A percentile compares a stretch with the other conserved stretches of the same genome.
Conservation (phyloP, 2,113 vertebrate species). For the Oryzias woworae region DNA sequence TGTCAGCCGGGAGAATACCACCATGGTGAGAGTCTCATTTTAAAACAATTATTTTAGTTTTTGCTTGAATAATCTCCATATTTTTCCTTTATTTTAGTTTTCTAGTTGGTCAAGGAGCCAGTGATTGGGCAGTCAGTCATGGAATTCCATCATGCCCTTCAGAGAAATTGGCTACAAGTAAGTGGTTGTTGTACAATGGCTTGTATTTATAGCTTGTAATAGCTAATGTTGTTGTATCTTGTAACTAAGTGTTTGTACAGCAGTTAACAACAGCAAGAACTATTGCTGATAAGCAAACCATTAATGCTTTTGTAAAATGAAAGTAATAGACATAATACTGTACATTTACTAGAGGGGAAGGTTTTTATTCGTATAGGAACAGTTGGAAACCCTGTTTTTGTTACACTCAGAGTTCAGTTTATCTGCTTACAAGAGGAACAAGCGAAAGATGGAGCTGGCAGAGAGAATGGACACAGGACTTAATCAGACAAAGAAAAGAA, state of each 20-base stretch:
- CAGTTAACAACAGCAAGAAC: too few relatives aligned
- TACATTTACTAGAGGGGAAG: background rate
- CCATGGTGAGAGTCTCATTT: slow-evolving; percentile 87
- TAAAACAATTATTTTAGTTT: slow-evolving; percentile 4
- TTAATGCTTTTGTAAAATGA: background rate
- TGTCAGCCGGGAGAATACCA: slow-evolving; percentile 97
- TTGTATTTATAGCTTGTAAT: too few relatives aligned
- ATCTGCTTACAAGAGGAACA: slow-evolving; percentile 98
- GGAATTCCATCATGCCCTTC: slow-evolving; percentile 93
- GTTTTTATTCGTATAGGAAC: background rate
- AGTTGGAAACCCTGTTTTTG: background rate
- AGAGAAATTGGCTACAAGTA: slow-evolving; percentile 97
- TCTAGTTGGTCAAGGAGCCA: slow-evolving; percentile 96
- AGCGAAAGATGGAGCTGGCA: slow-evolving; percentile 96
- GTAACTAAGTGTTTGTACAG: too few relatives aligned
- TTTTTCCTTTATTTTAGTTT: slow-evolving; percentile 79
- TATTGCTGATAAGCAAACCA: too few relatives aligned
- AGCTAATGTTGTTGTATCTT: too few relatives aligned
- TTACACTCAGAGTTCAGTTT: slow-evolving; percentile 90
- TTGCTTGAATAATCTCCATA: slow-evolving; percentile 2
- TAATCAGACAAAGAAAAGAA: slow-evolving; percentile 89
- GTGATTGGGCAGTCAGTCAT: slow-evolving; percentile 94
- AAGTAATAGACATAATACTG: background rate
- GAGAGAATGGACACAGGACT: slow-evolving; percentile 93
- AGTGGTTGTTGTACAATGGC: slow-evolving; percentile 29